These are phyloP conservation scores for Formica aserva DNA, from an alignment of 2,888 invertebrate species.

Conservation along the genomic window DNA sequence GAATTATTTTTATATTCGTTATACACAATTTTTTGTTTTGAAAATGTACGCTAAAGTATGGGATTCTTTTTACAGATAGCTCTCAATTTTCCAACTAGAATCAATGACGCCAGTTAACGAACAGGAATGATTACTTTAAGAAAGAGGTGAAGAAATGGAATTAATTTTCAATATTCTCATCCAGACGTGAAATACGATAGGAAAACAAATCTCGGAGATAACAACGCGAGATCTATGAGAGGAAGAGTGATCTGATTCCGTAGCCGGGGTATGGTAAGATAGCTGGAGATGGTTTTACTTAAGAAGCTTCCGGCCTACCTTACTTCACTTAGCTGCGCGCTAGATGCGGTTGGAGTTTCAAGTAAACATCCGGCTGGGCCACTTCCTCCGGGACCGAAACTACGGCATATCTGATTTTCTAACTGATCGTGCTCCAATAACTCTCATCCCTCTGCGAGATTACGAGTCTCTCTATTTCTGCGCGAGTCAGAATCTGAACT, in stretches of 20 bases:
- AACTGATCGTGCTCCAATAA: slow-evolving; percentile 74
- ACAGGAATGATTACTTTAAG: slow-evolving; percentile 49
- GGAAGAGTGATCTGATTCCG: slow-evolving; percentile 68
- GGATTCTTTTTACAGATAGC: not conserved
- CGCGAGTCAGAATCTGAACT: not conserved
- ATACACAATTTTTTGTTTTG: not conserved
- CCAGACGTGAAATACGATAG: slow-evolving; percentile 63
- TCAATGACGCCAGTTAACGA: slow-evolving; percentile 24
- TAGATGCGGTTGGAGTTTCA: slow-evolving; percentile 77
- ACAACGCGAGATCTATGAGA: slow-evolving; percentile 65
- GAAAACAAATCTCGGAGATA: slow-evolving; percentile 71
- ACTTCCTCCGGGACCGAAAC: slow-evolving; percentile 74
- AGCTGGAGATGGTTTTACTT: slow-evolving; percentile 74
- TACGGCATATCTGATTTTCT: slow-evolving; percentile 76
- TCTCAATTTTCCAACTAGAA: slow-evolving; percentile 23
- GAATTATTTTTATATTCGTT: not conserved
- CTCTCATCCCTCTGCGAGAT: slow-evolving; percentile 55
- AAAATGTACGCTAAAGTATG: not conserved
- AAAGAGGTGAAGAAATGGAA: slow-evolving; percentile 41
- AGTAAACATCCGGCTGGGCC: slow-evolving; percentile 76
- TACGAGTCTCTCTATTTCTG: slow-evolving; percentile 19
- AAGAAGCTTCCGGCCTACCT: slow-evolving; percentile 76
- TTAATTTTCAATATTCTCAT: slow-evolving; percentile 72
- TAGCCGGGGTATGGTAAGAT: slow-evolving; percentile 27
- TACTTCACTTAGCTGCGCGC: slow-evolving; percentile 74